Percentiles rank a stretch among this genome's conserved stretches.
Evolutionary conservation across 2,888 invertebrate genomes (phyloP).

Genomic region (Tupiocoris notatus): DNA sequence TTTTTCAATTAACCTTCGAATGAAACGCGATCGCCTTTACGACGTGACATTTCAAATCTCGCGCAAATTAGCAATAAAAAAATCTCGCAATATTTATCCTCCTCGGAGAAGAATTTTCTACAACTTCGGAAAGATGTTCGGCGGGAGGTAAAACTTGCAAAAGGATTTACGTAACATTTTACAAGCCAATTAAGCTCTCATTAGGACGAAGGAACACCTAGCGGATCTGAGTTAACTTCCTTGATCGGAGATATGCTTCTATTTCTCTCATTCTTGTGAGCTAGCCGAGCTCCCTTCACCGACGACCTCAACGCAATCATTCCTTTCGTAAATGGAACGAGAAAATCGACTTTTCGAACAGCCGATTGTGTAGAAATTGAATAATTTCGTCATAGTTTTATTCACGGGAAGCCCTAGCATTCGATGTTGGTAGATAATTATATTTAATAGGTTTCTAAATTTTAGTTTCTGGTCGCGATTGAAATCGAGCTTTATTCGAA

Average conservation of each 20-base stretch:
- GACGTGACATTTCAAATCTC: too few relatives aligned
- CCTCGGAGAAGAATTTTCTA: not conserved
- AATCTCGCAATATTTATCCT: too few relatives aligned
- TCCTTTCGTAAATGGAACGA: not conserved
- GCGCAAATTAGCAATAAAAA: too few relatives aligned
- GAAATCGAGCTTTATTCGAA: too few relatives aligned
- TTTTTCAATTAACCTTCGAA: too few relatives aligned
- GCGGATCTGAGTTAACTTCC: constrained; percentile 37
- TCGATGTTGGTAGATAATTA: too few relatives aligned
- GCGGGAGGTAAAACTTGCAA: not conserved
- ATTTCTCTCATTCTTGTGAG: not conserved
- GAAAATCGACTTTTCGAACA: not conserved
- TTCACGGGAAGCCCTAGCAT: too few relatives aligned
- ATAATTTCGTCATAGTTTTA: not conserved
- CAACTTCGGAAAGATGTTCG: not conserved
- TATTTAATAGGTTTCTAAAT: too few relatives aligned
- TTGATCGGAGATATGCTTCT: constrained; percentile 10
- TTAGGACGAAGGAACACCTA: constrained; percentile 37
- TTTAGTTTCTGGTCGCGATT: too few relatives aligned
- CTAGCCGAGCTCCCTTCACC: not conserved
- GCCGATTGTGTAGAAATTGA: not conserved
- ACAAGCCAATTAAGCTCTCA: constrained; percentile 41
- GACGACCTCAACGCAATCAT: not conserved
- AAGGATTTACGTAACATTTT: constrained; percentile 32
- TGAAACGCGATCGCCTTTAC: too few relatives aligned